Base-by-base conservation (phyloP, 2,797 vertebrate genomes). In the Hephaestus fuliginosus region DNA sequence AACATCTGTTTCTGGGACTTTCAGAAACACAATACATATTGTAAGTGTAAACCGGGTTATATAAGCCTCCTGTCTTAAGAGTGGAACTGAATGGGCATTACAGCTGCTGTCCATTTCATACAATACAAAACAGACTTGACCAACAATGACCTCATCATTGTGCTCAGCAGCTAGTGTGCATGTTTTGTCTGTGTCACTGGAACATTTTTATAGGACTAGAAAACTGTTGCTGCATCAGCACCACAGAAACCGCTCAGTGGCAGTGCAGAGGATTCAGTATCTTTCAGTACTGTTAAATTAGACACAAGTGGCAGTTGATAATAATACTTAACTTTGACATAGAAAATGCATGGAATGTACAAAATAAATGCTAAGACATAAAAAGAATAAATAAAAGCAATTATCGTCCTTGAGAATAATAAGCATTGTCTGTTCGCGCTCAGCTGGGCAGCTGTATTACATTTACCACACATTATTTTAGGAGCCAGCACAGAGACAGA, bases 401-500 rank as follows among this genome's bases (percentile, higher is more conserved):
- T 85, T 71, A 84, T 74, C 77, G 71, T 76, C 82, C 55, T 43
- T 3, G 62, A 83, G 81, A 82, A 83, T 86, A 91, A 91, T 78
- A 77, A 84, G 75, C 14, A 51, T 86, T 78, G 84, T 76, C 75
- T 83, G 84, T 71, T 89, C 79, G 70, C 4, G 76, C 82, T 89
- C 82, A 80, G 88, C 69, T 81, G 68, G 80, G 76, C 92, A 91
- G 88, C 90, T 94, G 93, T 49, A 25, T 87, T 83, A 74, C 83
- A 92, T 92, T 92, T 82, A 86, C 60, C 78, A 53, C 86, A 90
- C 86, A 82, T 89, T 90, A 92, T 89, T 91, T 87, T 80, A 84
- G 88, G 87, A 91, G 89, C 78, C 90, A 70, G 77, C 2, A 9
- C 55, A 61, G 81, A 87, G 79, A 88, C 82, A 56, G 75, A 78